These are phyloP conservation scores for Trinectes maculatus DNA, from an alignment of 2,113 vertebrate species.

Conservation along the genomic window DNA sequence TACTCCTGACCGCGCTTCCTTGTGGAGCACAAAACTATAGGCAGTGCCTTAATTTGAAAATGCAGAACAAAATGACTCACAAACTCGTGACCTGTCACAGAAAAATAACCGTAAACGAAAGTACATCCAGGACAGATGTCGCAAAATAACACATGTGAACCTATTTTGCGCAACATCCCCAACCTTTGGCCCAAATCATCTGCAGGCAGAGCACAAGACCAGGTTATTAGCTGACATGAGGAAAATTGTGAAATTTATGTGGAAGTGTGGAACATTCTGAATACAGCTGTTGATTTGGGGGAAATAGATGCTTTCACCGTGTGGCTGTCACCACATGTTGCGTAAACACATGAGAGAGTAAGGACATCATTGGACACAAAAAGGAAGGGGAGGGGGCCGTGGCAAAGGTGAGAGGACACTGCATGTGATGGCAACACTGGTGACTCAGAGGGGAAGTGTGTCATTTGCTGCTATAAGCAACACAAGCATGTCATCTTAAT, in stretches of 20 bases:
- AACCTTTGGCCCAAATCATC: slow-evolving; percentile 43
- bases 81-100: slow-evolving; percentile 38
- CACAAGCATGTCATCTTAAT: slow-evolving; percentile 25
- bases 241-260: slow-evolving; percentile 26
- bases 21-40: slow-evolving; percentile 1
- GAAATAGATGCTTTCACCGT: slow-evolving; percentile 33
- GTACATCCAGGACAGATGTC: slow-evolving; percentile 5
- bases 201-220: slow-evolving; percentile 27
- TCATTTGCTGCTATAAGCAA: slow-evolving; percentile 44
- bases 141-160: not conserved
- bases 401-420: slow-evolving; percentile 35
- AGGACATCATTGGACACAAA: not conserved
- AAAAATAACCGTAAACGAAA: not conserved
- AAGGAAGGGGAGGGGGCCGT: not conserved
- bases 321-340: slow-evolving; percentile 1
- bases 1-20: slow-evolving; percentile 12
- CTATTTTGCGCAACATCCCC: slow-evolving; percentile 17
- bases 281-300: slow-evolving; percentile 1
- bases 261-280: not conserved
- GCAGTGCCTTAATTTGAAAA: slow-evolving; percentile 8
- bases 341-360: slow-evolving; percentile 19
- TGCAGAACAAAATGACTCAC: slow-evolving; percentile 17
- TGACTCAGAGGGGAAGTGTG: slow-evolving; percentile 52
- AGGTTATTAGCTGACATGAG: slow-evolving; percentile 40
- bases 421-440: slow-evolving; percentile 45